Evolutionary conservation across 1,140 invertebrate species (phyloP), one percentile per base, ranked within the genome.

Genomic region (Antheraea mylitta): DNA sequence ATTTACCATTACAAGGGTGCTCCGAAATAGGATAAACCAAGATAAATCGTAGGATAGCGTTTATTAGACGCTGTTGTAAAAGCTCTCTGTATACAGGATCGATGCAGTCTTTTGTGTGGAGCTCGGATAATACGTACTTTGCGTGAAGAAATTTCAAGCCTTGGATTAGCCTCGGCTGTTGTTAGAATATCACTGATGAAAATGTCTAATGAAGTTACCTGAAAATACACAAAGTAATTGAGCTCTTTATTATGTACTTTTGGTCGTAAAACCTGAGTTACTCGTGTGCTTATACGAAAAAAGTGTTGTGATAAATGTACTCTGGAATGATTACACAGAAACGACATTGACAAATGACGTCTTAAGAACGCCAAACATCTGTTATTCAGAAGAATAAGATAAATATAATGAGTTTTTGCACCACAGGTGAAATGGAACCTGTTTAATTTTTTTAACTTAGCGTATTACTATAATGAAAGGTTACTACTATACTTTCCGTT

Each of bases 331-430:
- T 80, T 84, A 78, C 77, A 84, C 74, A 75, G 74, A 77, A 72
- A 69, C 72, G 82, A 84, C 78, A 79, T 70, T 77, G 82, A 84
- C 69, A 82, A 84, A 84, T 78, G 78, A 79, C 72, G 77, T 69
- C 58, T 70, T 64, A 61, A 75, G 75, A 72, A 74, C 69, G 72
- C 68, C 69, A 71, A 82, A 79, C 82, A 84, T 82, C 75, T 82
- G 82, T 82, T 81, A 80, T 80, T 81, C 75, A 77, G 67, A 77
- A 78, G 76, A 84, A 84, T 81, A 79, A 80, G 74, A 80, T 80
- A 79, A 81, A 80, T 79, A 83, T 66, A 66, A 30, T 48, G 69
- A 73, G 74, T 74, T 77, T 77, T 81, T 77, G 69, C 62, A 68
- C 74, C 69, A 72, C 45, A 13, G 1, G 45, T 53, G 45, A 16